These are phyloP conservation scores for Cynopterus sphinx DNA, from an alignment of 2,797 vertebrate genomes.

Conservation along the genomic window DNA sequence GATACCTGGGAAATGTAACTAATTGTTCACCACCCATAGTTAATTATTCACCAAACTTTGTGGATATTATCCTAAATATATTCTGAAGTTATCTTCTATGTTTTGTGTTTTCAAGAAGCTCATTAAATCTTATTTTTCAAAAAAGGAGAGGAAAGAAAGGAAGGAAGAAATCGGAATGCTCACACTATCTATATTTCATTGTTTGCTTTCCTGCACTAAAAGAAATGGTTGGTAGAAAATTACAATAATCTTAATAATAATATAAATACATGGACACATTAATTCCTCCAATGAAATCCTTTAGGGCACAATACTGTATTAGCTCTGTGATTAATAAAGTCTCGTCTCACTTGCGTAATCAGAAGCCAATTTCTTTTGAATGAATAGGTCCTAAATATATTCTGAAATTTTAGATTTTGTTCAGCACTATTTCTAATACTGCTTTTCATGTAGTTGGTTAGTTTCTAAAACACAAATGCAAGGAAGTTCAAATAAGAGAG, in stretches of 20 bases:
- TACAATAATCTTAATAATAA: constrained; percentile 2
- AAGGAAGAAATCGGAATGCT: neutral
- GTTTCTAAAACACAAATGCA: constrained; percentile 30
- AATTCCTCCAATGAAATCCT: neutral
- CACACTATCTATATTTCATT: neutral
- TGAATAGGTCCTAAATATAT: neutral
- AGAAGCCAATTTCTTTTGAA: constrained; percentile 39
- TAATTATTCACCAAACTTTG: neutral
- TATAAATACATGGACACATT: neutral
- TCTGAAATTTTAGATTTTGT: neutral
- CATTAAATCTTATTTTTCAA: neutral
- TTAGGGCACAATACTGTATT: neutral
- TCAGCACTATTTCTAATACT: neutral
- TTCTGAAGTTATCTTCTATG: neutral
- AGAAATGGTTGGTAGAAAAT: neutral
- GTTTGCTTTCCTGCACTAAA: neutral
- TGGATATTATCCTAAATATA: neutral
- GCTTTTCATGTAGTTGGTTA: neutral
- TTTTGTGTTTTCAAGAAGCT: constrained; percentile 2
- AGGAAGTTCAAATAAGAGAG: constrained; percentile 35
- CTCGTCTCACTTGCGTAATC: neutral
- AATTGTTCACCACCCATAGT: neutral
- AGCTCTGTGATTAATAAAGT: neutral
- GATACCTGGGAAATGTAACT: neutral
- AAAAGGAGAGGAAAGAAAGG: neutral